Base-by-base conservation (phyloP, 2,797 vertebrate species). In the Enteromius radiatus region DNA sequence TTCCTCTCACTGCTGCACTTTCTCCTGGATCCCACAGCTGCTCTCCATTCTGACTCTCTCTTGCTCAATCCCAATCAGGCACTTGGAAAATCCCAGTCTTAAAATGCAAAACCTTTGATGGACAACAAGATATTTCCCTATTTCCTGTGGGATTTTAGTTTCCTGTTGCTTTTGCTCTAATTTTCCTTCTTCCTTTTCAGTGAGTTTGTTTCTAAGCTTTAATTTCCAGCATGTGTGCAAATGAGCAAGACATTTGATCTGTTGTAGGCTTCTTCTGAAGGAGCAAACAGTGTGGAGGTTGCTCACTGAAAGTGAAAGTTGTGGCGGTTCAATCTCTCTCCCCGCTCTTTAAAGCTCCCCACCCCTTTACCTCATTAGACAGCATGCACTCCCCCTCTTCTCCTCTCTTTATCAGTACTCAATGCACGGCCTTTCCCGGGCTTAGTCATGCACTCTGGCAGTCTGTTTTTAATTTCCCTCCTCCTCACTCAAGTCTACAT, bases 261-360 rank as follows among this genome's bases (percentile, higher is more conserved):
- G n/a, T 79, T 36, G 69, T 21, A 71, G 45, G 45, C 45, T 52
- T 1, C 45, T 3, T 61, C 9, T 75, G 31, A 45, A 52, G 67
- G 36, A 80, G 31, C 33, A n/a, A 23, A 74, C 47, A 1, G 52
- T 73, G 41, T 73, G 68, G 54, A 49, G 23, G 36, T 77, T 61
- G 41, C 67, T 52, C 9, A 33, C 89, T 90, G 91, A 94, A 94
- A 95, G 93, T 94, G 92, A 94, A 94, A 94, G 92, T 93, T 92
- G 68, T 69, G 41, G 89, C 80, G 87, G 88, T 90, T 91, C 87
- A 31, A 82, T 88, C 28, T 45, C 65, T 26, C 52, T 87, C 90
- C 86, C 84, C 89, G 81, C 86, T 84, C 59, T 87, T 89, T 36
- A 28, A 7, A 63, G 45, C 89, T 90, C 88, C 88, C 90, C 90